A percentile compares a stretch with the other conserved stretches of the same genome.
These are phyloP conservation scores for Pyrgilauda ruficollis DNA, from an alignment of 2,113 vertebrate genomes.

Conservation along the genomic window DNA sequence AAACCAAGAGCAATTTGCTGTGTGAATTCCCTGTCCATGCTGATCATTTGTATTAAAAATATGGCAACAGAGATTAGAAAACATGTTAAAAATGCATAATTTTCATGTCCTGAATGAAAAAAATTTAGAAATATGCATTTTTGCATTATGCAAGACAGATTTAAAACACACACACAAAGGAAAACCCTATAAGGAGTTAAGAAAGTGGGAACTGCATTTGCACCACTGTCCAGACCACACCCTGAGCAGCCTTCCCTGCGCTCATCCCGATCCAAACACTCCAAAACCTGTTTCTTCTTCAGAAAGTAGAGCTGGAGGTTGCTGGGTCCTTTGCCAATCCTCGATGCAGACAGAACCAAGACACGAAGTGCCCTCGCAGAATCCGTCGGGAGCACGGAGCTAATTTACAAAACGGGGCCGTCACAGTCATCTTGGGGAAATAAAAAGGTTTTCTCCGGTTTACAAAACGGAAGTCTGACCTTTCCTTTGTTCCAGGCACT, in stretches of 20 bases:
- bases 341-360: background rate
- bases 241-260: background rate
- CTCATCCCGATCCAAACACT: background rate
- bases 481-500: constrained; percentile 65
- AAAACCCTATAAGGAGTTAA: constrained; percentile 32
- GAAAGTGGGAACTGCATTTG: background rate
- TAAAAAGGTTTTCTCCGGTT: constrained; percentile 28
- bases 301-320: background rate
- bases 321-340: background rate
- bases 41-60: constrained; percentile 55
- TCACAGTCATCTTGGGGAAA: constrained; percentile 2
- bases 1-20: background rate
- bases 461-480: constrained; percentile 4
- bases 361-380: background rate
- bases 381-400: background rate
- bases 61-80: constrained; percentile 65
- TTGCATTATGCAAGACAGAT: background rate
- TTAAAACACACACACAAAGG: constrained; percentile 1
- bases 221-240: background rate
- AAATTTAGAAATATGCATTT: constrained; percentile 36
- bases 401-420: background rate
- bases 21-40: constrained; percentile 1
- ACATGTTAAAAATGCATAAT: constrained; percentile 40
- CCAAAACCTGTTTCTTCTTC: background rate
- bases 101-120: constrained; percentile 37